A percentile compares a stretch with the other conserved stretches of the same genome.
These are phyloP conservation scores for Gadus macrocephalus DNA, from an alignment of 2,113 vertebrate species.

Conservation along the genomic window DNA sequence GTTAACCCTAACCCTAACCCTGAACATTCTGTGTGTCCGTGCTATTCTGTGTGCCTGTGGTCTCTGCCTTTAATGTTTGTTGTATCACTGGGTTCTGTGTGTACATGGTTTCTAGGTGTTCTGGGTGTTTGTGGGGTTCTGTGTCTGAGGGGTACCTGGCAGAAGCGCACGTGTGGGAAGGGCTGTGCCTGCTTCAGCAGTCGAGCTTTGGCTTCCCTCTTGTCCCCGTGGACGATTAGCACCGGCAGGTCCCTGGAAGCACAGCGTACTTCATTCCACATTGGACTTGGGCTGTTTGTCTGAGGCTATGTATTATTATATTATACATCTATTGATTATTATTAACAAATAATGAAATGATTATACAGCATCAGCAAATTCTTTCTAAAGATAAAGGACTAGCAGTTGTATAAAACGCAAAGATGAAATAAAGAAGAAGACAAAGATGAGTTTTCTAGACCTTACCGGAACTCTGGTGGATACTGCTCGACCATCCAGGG, in stretches of 20 bases:
- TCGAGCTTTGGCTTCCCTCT: constrained; percentile 87
- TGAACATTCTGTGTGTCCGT: not conserved
- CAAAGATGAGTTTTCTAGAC: not conserved
- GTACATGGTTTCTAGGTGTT: not conserved
- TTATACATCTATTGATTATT: not conserved
- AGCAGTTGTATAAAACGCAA: not conserved
- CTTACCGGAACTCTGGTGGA: constrained; percentile 87
- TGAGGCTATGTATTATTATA: not conserved
- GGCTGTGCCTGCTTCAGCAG: constrained; percentile 82
- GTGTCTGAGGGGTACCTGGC: constrained; percentile 78
- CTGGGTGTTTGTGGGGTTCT: not conserved
- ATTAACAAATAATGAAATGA: not conserved
- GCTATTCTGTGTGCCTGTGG: not conserved
- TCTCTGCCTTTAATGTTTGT: not conserved
- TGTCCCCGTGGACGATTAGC: constrained; percentile 91
- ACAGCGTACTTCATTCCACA: constrained; percentile 2
- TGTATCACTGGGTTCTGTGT: not conserved
- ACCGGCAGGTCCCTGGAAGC: constrained; percentile 80
- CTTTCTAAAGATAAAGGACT: not conserved
- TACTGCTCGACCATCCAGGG: constrained; percentile 90
- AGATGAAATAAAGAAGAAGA: not conserved
- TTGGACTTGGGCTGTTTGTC: not conserved
- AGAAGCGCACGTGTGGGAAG: constrained; percentile 83
- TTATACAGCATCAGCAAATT: not conserved
- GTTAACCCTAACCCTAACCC: too few relatives aligned